Evolutionary conservation across 1,140 invertebrate species (phyloP), one percentile per base, ranked within the genome.

Genomic region (Sminthurides bifidus): DNA sequence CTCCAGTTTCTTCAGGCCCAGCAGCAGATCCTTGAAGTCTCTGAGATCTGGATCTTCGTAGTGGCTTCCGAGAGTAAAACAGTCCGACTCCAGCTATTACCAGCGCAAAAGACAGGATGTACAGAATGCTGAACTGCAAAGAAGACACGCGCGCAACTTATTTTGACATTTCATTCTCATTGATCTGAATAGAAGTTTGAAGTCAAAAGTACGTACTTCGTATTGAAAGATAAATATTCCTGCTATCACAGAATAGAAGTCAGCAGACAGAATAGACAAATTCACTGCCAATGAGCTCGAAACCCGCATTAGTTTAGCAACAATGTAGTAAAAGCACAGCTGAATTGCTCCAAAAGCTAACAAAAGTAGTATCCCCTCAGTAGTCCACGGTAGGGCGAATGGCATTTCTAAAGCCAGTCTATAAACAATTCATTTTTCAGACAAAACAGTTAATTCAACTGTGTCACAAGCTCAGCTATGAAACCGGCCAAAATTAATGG

Each of bases 251-350:
- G 86, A 81, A 70, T 89, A 91, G 68, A 88, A 90, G 72, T 91
- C 87, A 0, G 87, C 79, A 1, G 87, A 85, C 24, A 92, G 72
- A 52, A 91, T 77, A 4, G 85, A 83, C 17, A 92, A 72, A 68
- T 91, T 89, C 62, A 89, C 72, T 45, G 85, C 79, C 17, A 87
- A 83, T 19, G 87, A 83, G 15, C 85, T 84, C 21, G 85, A 85
- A 65, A 84, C 77, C 66, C 80, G 76, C 58, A 92, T 73, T 66
- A 89, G 82, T 31, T 83, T 73, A 30, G 85, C 81, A 61, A 87
- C 81, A 45, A 85, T 69, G 27, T 81, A 79, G 69, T 89, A 88
- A 65, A 90, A 83, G 33, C 83, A 69, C 64, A 87, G 87, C 70
- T 86, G 81, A 52, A 76, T 75, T 41, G 78, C 64, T 56, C 77